phyloP scores from a whole-genome alignment of 2,888 invertebrate genomes.

The Laothoe populi region DNA sequence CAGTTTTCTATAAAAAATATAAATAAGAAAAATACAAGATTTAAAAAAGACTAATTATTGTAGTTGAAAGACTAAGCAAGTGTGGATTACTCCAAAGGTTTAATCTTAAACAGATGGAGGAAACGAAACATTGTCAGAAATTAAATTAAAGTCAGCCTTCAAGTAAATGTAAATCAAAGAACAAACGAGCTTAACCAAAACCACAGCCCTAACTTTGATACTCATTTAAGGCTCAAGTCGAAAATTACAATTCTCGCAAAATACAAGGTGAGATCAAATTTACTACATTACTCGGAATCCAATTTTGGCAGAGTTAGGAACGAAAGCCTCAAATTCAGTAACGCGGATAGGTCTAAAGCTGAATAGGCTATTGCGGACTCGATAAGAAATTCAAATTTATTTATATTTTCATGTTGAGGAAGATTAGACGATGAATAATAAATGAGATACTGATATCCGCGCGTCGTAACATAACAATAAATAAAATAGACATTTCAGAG shows the following conservation, averaged over 20 bases:
- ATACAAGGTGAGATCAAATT: constrained; percentile 26
- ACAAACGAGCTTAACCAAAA: constrained; percentile 14
- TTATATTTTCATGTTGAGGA: constrained; percentile 47
- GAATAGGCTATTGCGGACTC: constrained; percentile 19
- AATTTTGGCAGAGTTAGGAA: constrained; percentile 26
- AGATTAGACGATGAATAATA: constrained; percentile 51
- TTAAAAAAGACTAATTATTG: not conserved
- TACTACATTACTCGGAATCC: constrained; percentile 26
- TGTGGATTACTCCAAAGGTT: not conserved
- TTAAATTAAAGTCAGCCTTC: constrained; percentile 4
- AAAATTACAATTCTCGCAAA: constrained; percentile 28
- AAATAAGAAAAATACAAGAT: no score
- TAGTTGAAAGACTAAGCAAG: not conserved
- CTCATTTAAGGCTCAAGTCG: constrained; percentile 14
- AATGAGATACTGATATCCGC: constrained; percentile 42
- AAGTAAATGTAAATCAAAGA: constrained; percentile 14
- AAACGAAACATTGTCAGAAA: constrained; percentile 7
- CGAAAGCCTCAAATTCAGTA: constrained; percentile 21
- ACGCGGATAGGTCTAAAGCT: constrained; percentile 19
- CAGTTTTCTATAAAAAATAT: no score
- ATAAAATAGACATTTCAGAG: constrained; percentile 27
- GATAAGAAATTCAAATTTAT: constrained; percentile 43
- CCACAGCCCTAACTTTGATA: constrained; percentile 20
- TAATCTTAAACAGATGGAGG: not conserved
- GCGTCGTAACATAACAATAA: constrained; percentile 38